Evolutionary conservation across 2,888 invertebrate genomes (phyloP).

Genomic region (Napeogenes sylphis): DNA sequence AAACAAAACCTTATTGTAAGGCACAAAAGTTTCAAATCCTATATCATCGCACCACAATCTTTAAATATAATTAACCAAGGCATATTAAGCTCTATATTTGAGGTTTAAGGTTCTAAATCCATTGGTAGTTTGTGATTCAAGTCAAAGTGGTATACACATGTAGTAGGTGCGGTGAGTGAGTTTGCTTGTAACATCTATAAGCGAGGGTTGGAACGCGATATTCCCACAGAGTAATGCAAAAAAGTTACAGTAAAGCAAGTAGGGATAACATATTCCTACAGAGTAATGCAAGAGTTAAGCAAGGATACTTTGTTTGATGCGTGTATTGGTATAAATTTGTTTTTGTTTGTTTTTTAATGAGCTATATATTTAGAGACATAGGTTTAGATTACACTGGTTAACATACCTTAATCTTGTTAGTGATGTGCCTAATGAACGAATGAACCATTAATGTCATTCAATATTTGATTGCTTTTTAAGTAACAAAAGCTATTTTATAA

Average conservation of each 20-base stretch:
- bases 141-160: conserved; percentile 23
- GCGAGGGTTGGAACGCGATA: conserved; percentile 19
- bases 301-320: too few relatives aligned
- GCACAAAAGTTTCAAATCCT: conserved; percentile 7
- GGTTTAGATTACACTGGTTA: neutral
- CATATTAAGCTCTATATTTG: neutral
- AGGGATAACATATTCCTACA: neutral
- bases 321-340: neutral
- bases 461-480: too few relatives aligned
- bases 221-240: conserved; percentile 24
- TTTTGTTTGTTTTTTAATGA: neutral
- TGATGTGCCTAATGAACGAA: too few relatives aligned
- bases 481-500: too few relatives aligned
- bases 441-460: too few relatives aligned
- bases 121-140: neutral
- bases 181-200: conserved; percentile 52
- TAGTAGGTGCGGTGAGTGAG: conserved; percentile 41
- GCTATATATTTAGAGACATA: neutral
- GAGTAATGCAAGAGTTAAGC: too few relatives aligned
- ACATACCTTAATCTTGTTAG: too few relatives aligned
- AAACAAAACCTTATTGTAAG: conserved; percentile 10
- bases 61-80: neutral
- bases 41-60: neutral
- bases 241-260: conserved; percentile 5
- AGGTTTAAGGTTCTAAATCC: conserved; percentile 4